Evolutionary conservation across 2,113 vertebrate genomes (phyloP).

Genomic region (Nycticorax nycticorax): DNA sequence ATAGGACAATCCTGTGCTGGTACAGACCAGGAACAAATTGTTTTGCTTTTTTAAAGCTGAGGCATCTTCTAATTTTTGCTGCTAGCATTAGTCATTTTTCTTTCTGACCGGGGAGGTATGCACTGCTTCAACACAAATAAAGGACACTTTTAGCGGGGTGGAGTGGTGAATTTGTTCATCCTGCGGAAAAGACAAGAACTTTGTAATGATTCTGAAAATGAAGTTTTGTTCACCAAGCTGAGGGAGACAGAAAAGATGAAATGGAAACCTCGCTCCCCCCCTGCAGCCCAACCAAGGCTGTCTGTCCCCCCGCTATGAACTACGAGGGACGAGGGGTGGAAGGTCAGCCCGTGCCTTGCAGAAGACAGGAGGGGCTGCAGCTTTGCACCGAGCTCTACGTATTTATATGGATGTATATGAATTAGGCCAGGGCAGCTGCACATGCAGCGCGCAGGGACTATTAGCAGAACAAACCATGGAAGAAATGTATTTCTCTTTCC

Average conservation of each 20-base stretch:
- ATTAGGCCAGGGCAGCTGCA: fast-evolving
- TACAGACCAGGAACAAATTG: background rate
- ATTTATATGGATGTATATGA: background rate
- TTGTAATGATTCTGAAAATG: fast-evolving
- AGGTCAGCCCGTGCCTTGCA: background rate
- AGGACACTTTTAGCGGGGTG: background rate
- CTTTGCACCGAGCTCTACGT: background rate
- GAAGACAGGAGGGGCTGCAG: background rate
- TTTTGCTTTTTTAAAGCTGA: background rate
- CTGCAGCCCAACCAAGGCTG: background rate
- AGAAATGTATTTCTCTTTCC: background rate
- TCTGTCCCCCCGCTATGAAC: background rate
- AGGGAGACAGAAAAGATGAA: background rate
- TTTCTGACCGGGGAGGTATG: background rate
- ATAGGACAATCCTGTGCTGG: background rate
- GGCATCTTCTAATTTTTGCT: background rate
- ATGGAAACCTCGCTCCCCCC: background rate
- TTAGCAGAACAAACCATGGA: background rate
- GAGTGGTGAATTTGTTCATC: background rate
- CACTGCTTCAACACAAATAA: background rate
- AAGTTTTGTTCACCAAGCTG: background rate
- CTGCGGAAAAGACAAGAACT: background rate
- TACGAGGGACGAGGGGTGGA: fast-evolving
- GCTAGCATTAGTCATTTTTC: background rate
- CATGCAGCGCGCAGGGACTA: background rate